Evolutionary conservation across 2,888 invertebrate genomes (phyloP), one percentile per base, ranked within the genome.

Genomic region (Ochlodes sylvanus): DNA sequence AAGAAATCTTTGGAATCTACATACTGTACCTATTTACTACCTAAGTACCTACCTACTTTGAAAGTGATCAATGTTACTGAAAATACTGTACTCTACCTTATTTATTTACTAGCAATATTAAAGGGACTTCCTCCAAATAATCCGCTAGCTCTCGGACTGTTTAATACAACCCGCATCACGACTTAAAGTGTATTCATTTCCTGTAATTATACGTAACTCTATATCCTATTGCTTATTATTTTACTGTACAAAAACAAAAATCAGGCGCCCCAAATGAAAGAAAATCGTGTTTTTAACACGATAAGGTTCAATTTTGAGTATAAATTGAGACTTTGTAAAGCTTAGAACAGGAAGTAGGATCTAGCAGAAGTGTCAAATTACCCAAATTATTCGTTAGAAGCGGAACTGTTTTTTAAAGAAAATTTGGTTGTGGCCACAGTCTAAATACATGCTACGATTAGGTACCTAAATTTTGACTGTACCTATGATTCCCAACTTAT

Each of bases 171-270:
- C 64, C 64, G 56, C 64, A 57, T 65, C 34, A 32, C 54, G 42
- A 15, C 27, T 19, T 65, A 50, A 47, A 61, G 41, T 27, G 19
- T 50, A 34, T 58, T 57, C 71, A 72, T 74, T 76, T 77, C 77
- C 76, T 69, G 74, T 76, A 75, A 77, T 78, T 78, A 76, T 73
- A 72, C 73, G 76, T 76, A 73, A 74, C 73, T 77, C 73, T 77
- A 76, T 75, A 76, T 74, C 70, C 64, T 64, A 68, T 64, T 64
- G 60, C 69, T 70, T 66, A 67, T 64, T 64, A 63, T 63, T 63
- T 58, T 19, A 58, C 32, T 7, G 12, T 15, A 50, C 41, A 58
- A 65, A 65, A 41, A 50, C 50, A n/a, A 17, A 9, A 9, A 19
- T 57, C 27, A n/a, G 27, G n/a, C 1, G 12, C 0, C n/a, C 12